Base-by-base conservation (phyloP, 2,888 invertebrate genomes). In the Leptopilina drosophilae region DNA sequence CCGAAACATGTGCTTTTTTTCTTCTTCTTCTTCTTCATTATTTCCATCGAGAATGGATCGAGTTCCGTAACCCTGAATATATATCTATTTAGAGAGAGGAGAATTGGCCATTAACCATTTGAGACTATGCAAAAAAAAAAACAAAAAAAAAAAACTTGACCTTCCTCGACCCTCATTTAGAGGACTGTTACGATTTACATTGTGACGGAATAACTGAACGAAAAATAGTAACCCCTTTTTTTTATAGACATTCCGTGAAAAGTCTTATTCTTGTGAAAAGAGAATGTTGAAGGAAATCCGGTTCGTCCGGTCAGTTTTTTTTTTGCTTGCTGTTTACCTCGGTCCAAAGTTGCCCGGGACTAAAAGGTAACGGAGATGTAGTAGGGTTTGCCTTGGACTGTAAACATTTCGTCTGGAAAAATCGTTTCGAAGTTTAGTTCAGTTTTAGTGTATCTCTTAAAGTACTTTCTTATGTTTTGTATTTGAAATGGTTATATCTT, bases 291-390 rank as follows among this genome's bases (percentile, higher is more conserved):
- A 73, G 73, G 73, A 73, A 73, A 73, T 73, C 73, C 73, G 73
- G 73, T 33, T 53, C 49, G n/a, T 56, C 59, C 62, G 78, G 79
- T 78, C 59, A 77, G 42, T 56, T 83, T 82, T 42, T 42, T 42
- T 42, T 42, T 77, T 42, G 6, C 8, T 81, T 64, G 59, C 53
- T 83, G 77, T 80, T 82, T 82, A 82, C 81, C 62, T 64, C 80
- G 77, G 62, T 56, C 14, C 81, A 77, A 33, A 80, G 77, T 77
- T 83, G 73, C 69, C 69, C 49, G 62, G 76, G 53, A 64, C 40
- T 69, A 33, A 67, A 78, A 59, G 56, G 75, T 56, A 56, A 69
- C 77, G 49, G 62, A 59, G 53, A 75, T 64, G 78, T 15, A 42
- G 56, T 33, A 33, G 73, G n/a, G 73, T 14, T 42, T 73, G 73